phyloP scores from a whole-genome alignment of 2,888 invertebrate genomes.

The Caenorhabditis angaria region DNA sequence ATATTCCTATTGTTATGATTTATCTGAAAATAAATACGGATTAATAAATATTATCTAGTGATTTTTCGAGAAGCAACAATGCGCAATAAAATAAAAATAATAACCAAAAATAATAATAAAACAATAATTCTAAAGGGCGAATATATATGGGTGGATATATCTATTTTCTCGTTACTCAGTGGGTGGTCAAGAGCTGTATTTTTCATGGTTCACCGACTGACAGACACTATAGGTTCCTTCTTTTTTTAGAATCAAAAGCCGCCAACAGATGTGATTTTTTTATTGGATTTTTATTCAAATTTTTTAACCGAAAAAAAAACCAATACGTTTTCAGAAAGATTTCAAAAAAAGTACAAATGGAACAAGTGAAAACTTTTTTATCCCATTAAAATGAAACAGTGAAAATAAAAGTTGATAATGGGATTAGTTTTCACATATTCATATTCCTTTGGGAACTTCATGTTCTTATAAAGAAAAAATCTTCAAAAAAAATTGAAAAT shows the following conservation, averaged over 20 bases:
- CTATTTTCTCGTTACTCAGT: too few relatives aligned
- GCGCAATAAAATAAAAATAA: background rate
- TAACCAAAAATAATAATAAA: background rate
- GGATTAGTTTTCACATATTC: background rate
- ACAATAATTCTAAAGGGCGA: background rate
- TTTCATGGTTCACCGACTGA: conserved; percentile 2
- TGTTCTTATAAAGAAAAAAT: background rate
- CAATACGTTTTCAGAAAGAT: background rate
- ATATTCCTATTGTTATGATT: background rate
- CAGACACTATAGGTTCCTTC: background rate
- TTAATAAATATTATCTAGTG: background rate
- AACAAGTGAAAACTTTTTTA: background rate
- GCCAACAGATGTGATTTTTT: background rate
- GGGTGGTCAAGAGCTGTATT: conserved; percentile 4
- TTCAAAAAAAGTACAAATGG: background rate
- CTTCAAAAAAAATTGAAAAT: background rate
- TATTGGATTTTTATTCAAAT: too few relatives aligned
- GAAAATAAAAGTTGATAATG: conserved; percentile 2
- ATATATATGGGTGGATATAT: background rate
- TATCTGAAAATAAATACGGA: background rate
- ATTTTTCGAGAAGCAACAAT: background rate
- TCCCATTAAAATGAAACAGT: background rate
- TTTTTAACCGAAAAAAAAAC: background rate
- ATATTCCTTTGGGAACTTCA: background rate
- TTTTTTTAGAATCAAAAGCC: background rate